Base-by-base conservation (phyloP, 2,888 invertebrate genomes). In the Schizotus pectinicornis region DNA sequence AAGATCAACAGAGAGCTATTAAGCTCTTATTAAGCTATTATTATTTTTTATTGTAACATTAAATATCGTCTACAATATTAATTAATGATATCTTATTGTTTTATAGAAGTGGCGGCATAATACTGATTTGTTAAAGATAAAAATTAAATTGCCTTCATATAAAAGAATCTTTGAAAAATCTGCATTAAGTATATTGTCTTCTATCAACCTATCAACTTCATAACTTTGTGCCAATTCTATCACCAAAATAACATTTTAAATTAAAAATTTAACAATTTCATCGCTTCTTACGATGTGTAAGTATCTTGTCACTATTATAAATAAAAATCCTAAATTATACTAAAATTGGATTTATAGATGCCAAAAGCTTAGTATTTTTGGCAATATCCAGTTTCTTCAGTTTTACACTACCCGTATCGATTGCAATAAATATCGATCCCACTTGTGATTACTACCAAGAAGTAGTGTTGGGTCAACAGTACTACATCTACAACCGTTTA, bases 361-460 rank as follows among this genome's bases (percentile, higher is more conserved):
- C 7, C n/a, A 42, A 42, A 7, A 0, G 32, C 2, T 22, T 9
- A 12, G 7, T 32, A 33, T 42, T 61, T 22, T 75, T 71, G 70
- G 62, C 68, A 47, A 55, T 76, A 12, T 61, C 74, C 30, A 64
- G 70, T 33, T 51, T 76, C 13, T 59, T 77, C 14, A 70, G 76
- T 52, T 67, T 75, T n/a, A 59, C 78, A 32, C 67, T 74, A 56
- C 75, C 75, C 1, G 49, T 69, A 3, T 67, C 66, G 1, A 52
- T 71, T 33, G 72, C 56, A n/a, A 67, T 76, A 50, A 74, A 82
- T 56, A 67, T 76, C 50, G 75, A 82, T 56, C 47, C 74, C 0
- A 68, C 73, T 32, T 87, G 87, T 67, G 80, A 82, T 60, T 86
- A 63, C 56, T 62, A 61, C 2, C 80, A 82, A 68, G 54, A 72